Conservation (phyloP, 2,888 invertebrate genomes). For the Cephus pulcher region DNA sequence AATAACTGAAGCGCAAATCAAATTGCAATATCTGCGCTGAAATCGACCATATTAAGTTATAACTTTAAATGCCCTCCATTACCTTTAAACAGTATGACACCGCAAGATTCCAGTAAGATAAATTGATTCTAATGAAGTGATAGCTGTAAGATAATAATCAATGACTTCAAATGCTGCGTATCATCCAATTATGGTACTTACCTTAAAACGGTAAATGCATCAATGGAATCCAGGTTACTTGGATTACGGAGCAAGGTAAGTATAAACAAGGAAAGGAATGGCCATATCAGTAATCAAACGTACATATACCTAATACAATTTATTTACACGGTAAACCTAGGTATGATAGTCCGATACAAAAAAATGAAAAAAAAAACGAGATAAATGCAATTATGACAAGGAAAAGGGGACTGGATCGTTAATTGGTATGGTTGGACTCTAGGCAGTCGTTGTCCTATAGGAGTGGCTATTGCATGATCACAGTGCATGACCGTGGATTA, state of each 20-base stretch:
- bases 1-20: background rate
- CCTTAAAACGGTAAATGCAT: background rate
- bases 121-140: background rate
- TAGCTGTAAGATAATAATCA: background rate
- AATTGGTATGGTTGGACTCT: background rate
- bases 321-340: conserved; percentile 42
- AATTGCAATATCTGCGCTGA: background rate
- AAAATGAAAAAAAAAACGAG: conserved; percentile 22
- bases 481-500: conserved; percentile 31
- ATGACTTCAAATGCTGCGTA: background rate
- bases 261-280: background rate
- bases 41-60: background rate
- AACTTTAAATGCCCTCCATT: background rate
- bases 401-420: conserved; percentile 9
- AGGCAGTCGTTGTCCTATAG: conserved; percentile 8
- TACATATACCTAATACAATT: conserved; percentile 25
- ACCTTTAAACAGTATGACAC: background rate
- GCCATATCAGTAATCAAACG: background rate
- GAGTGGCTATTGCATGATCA: conserved; percentile 22
- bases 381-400: conserved; percentile 30
- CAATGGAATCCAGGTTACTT: background rate
- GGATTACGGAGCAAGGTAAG: background rate
- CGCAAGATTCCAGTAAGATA: background rate
- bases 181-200: background rate
- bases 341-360: conserved; percentile 5